Conservation (phyloP, 2,113 vertebrate species). For the Hypomesus transpacificus region DNA sequence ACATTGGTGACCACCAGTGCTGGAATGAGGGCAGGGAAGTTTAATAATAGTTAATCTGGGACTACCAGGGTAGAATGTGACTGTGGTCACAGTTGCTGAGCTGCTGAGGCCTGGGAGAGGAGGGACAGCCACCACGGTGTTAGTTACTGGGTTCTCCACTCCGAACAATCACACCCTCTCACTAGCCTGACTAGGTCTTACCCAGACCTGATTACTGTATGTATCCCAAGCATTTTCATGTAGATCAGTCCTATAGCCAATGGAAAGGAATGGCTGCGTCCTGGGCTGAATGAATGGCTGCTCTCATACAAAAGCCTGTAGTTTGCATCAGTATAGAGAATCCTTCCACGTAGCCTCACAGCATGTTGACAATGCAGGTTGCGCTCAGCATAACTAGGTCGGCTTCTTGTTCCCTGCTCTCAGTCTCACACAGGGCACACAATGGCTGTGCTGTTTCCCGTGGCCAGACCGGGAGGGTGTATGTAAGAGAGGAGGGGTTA, state of each 20-base stretch:
- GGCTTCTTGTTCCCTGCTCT: not conserved
- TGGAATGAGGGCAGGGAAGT: constrained; percentile 29
- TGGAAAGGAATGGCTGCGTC: not conserved
- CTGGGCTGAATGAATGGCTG: not conserved
- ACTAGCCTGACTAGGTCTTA: not conserved
- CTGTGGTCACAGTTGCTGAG: constrained; percentile 40
- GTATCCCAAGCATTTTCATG: constrained; percentile 36
- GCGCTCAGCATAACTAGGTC: constrained; percentile 29
- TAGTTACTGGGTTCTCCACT: constrained; percentile 14
- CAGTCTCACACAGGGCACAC: too few species aligned
- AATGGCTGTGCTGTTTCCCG: too few species aligned
- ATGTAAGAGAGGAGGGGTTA: too few species aligned
- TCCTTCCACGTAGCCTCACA: not conserved
- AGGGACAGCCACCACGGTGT: constrained; percentile 3
- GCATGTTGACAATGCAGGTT: not conserved
- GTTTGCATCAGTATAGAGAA: not conserved
- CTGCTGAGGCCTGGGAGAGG: not conserved
- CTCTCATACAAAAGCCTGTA: not conserved
- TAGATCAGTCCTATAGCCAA: constrained; percentile 24
- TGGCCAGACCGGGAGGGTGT: too few species aligned
- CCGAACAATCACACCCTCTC: not conserved
- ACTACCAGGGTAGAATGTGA: constrained; percentile 28
- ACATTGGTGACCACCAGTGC: constrained; percentile 4
- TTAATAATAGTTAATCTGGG: constrained; percentile 52
- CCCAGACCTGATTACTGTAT: not conserved